A percentile compares a stretch with the other conserved stretches of the same genome.
phyloP scores from a whole-genome alignment of 1,140 invertebrate species.

The Stegodyphus mimosarum region DNA sequence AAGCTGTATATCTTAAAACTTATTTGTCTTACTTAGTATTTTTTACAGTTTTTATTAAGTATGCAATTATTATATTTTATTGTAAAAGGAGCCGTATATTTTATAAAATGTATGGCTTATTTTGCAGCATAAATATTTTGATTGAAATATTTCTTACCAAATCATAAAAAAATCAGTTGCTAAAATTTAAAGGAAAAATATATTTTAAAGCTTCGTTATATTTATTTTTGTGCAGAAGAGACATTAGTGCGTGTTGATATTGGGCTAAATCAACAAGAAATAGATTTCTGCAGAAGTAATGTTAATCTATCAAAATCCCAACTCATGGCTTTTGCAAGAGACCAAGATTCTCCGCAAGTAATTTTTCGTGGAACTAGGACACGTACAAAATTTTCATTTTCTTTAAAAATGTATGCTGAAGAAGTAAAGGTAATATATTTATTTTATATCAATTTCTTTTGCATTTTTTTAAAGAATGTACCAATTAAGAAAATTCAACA shows the following conservation, averaged over 20 bases:
- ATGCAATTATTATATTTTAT: too few relatives aligned
- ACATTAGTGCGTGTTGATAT: constrained; percentile 66
- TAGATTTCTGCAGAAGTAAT: constrained; percentile 66
- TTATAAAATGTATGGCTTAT: too few relatives aligned
- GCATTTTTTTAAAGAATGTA: neutral
- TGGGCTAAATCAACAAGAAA: constrained; percentile 66
- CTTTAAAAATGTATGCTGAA: constrained; percentile 69
- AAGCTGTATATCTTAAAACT: too few relatives aligned
- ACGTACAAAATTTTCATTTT: constrained; percentile 69
- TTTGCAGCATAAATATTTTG: too few relatives aligned
- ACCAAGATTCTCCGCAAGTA: constrained; percentile 58
- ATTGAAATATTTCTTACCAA: too few relatives aligned
- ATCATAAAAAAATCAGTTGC: too few relatives aligned
- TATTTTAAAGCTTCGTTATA: too few relatives aligned
- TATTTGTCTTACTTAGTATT: too few relatives aligned
- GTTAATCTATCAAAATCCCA: constrained; percentile 62
- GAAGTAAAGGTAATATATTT: constrained; percentile 67
- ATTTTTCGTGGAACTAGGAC: constrained; percentile 66
- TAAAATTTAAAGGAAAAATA: too few relatives aligned
- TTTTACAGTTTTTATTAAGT: too few relatives aligned
- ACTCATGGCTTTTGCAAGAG: constrained; percentile 60
- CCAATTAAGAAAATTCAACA: neutral
- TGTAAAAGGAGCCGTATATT: too few relatives aligned
- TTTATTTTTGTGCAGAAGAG: constrained; percentile 64
- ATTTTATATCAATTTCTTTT: neutral